Evolutionary conservation across 2,113 vertebrate species (phyloP), one percentile per base, ranked within the genome.

Genomic region (Eptesicus fuscus): DNA sequence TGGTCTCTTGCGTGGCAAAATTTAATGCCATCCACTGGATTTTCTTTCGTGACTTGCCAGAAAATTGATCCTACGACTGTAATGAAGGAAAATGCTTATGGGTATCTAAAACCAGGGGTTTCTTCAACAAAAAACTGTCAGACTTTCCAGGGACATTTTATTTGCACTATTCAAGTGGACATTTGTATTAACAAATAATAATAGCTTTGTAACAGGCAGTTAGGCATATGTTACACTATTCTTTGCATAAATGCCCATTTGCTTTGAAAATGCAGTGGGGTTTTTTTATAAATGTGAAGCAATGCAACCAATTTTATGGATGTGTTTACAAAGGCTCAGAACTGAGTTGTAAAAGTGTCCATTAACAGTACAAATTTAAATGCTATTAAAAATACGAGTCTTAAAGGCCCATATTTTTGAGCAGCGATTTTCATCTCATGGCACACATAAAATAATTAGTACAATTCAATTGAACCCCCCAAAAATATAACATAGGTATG

Each of bases 221-320:
- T 87, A 76, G 80, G n/a, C 76, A 77, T 25, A 53, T 90, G 47
- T 40, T 67, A 85, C 8, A 17, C 20, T 95, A 85, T 96, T 93
- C 44, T 71, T 93, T 83, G n/a, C 11, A 88, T 69, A 94, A 93
- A 88, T 63, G 42, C 12, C 20, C 30, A 91, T 83, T 97, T 94
- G 30, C 35, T 91, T 92, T 17, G 42, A 63, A 90, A 93, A 92
- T 71, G 49, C 67, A 90, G 23, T 84, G 32, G 20, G 4, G 18
- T 61, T 97, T 97, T 61, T 97, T 97, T 91, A 42, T 84, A 95
- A 93, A 78, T 35, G 35, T 30, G 49, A 97, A 93, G n/a, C 28
- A 79, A 85, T 88, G 32, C 17, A 91, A 61, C 35, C 37, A 77
- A 22, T 92, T 90, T 88, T 73, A 90, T 94, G 67, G 17, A 12